phyloP scores from a whole-genome alignment of 2,113 vertebrate species.

The Oriolus oriolus region DNA sequence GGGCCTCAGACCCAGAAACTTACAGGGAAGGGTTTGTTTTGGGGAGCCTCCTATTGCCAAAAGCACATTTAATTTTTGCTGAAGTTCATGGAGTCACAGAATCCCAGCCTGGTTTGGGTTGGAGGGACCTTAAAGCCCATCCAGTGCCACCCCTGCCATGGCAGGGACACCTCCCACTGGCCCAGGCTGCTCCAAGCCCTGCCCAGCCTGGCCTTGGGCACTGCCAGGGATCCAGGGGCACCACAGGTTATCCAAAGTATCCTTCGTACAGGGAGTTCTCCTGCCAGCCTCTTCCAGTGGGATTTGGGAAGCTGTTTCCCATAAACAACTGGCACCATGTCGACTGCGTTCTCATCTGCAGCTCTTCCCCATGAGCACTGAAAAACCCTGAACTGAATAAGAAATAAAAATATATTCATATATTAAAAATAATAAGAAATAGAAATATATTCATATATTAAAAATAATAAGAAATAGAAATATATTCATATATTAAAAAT shows the following conservation, averaged over 20 bases:
- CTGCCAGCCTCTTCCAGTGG: background rate
- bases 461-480: background rate
- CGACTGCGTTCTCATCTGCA: background rate
- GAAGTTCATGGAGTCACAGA: background rate
- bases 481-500: background rate
- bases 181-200: background rate
- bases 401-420: background rate
- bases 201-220: background rate
- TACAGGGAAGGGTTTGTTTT: background rate
- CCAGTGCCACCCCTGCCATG: background rate
- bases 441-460: background rate
- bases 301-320: background rate
- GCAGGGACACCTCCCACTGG: background rate
- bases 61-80: background rate
- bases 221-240: background rate
- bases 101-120: background rate
- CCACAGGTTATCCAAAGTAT: background rate
- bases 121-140: accelerated
- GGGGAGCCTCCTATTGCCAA: background rate
- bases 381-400: background rate
- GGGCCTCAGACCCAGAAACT: background rate
- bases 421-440: background rate
- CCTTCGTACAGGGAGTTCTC: background rate
- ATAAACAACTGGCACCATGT: background rate
- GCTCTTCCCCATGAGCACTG: background rate